These are phyloP conservation scores for Nemoura dubitans DNA, from an alignment of 2,888 invertebrate genomes.

Conservation along the genomic window DNA sequence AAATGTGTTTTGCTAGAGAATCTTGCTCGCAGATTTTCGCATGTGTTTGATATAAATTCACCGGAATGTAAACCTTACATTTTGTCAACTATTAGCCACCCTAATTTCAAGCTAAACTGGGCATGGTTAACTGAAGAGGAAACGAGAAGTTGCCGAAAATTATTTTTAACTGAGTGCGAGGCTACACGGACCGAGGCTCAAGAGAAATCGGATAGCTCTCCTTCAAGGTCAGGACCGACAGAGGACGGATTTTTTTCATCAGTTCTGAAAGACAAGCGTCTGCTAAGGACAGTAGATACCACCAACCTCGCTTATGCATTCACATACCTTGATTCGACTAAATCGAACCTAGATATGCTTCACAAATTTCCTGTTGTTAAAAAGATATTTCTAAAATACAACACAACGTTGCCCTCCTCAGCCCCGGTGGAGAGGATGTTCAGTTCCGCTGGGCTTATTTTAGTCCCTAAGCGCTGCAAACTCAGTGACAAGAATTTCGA, in stretches of 20 bases:
- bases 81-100: constrained; percentile 44
- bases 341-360: not conserved
- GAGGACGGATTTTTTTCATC: not conserved
- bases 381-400: not conserved
- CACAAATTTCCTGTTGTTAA: too few relatives aligned
- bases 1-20: not conserved
- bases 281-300: not conserved
- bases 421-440: too few relatives aligned
- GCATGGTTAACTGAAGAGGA: not conserved
- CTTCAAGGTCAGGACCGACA: not conserved
- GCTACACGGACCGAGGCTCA: too few relatives aligned
- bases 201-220: constrained; percentile 12
- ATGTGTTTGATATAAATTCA: constrained; percentile 38
- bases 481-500: too few relatives aligned
- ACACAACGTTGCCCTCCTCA: too few relatives aligned
- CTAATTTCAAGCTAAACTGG: constrained; percentile 49
- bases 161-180: constrained; percentile 16
- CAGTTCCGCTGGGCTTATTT: too few relatives aligned
- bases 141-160: not conserved
- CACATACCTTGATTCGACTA: constrained; percentile 28
- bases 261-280: not conserved
- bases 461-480: too few relatives aligned
- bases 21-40: constrained; percentile 28
- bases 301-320: not conserved
- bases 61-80: constrained; percentile 45